phyloP scores from a whole-genome alignment of 2,888 invertebrate genomes.

The Melikaiella ostensackeni region DNA sequence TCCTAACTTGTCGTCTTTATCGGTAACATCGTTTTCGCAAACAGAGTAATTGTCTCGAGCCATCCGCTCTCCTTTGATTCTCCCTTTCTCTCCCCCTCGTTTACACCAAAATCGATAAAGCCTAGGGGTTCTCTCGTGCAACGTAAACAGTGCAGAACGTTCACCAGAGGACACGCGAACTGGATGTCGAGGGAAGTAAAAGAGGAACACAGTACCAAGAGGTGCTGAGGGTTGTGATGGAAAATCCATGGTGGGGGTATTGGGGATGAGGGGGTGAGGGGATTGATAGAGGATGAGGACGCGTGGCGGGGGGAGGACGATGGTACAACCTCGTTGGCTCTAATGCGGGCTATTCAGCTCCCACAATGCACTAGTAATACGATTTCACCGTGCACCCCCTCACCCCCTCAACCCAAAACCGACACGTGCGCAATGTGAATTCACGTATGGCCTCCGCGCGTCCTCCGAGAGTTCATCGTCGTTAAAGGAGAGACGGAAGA shows the following conservation, averaged over 20 bases:
- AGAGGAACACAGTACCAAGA: slow-evolving; percentile 49
- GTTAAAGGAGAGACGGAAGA: slow-evolving; percentile 40
- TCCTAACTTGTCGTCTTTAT: slow-evolving; percentile 19
- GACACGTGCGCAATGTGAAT: slow-evolving; percentile 52
- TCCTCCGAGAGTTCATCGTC: slow-evolving; percentile 47
- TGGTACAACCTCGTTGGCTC: slow-evolving; percentile 72
- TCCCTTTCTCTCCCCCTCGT: slow-evolving; percentile 49
- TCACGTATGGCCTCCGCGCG: slow-evolving; percentile 51
- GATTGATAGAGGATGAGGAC: slow-evolving; percentile 51
- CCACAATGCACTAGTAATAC: slow-evolving; percentile 76
- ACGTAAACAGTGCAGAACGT: slow-evolving; percentile 63
- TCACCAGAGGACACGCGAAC: slow-evolving; percentile 47
- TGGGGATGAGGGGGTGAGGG: slow-evolving; percentile 42
- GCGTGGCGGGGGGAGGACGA: slow-evolving; percentile 48
- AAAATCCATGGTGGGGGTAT: neutral
- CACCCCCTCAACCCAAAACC: slow-evolving; percentile 45
- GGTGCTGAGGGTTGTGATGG: slow-evolving; percentile 44
- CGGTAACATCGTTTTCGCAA: slow-evolving; percentile 23
- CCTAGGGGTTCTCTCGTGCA: slow-evolving; percentile 50
- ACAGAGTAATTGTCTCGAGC: slow-evolving; percentile 40
- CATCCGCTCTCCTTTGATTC: slow-evolving; percentile 43
- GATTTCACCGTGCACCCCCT: slow-evolving; percentile 68
- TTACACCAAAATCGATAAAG: slow-evolving; percentile 62
- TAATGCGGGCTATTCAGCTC: slow-evolving; percentile 75
- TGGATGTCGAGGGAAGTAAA: slow-evolving; percentile 46